A percentile compares a stretch with the other conserved stretches of the same genome.
phyloP scores from a whole-genome alignment of 92 coral and sea anemone species.

The Meandrina meandrites region DNA sequence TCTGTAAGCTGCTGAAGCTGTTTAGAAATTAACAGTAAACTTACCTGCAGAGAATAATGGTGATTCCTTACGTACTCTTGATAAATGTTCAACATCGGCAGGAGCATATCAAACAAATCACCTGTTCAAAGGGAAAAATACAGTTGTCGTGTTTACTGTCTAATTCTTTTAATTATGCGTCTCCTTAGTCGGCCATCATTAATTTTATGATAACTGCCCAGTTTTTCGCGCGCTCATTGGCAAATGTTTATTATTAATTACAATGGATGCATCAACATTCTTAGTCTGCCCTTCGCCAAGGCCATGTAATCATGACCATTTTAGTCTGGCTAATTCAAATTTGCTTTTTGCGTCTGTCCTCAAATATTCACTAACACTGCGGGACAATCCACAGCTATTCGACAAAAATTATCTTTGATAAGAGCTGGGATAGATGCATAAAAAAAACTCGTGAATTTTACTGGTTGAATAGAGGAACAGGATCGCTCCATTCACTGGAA shows the following conservation, averaged over 20 bases:
- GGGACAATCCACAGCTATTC: background rate
- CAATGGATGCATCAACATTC: background rate
- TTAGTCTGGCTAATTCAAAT: background rate
- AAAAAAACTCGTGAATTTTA: background rate
- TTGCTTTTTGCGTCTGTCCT: background rate
- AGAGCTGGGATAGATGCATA: background rate
- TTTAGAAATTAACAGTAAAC: background rate
- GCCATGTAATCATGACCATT: background rate
- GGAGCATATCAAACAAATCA: slow-evolving; percentile 92
- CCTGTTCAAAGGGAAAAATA: slow-evolving; percentile 57
- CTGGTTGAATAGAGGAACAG: background rate
- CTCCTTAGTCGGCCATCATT: background rate
- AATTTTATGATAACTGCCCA: background rate
- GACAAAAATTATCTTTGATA: background rate
- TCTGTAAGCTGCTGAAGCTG: background rate
- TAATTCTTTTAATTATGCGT: background rate
- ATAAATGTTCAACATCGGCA: slow-evolving; percentile 95
- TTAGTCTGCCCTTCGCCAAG: background rate
- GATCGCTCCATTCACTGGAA: background rate
- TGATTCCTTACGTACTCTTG: slow-evolving; percentile 97
- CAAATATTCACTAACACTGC: background rate
- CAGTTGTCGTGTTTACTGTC: background rate
- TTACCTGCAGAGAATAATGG: slow-evolving; percentile 93
- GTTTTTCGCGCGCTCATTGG: background rate
- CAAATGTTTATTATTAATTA: background rate